phyloP scores from a whole-genome alignment of 2,888 invertebrate species.

The Leptura quadrifasciata region DNA sequence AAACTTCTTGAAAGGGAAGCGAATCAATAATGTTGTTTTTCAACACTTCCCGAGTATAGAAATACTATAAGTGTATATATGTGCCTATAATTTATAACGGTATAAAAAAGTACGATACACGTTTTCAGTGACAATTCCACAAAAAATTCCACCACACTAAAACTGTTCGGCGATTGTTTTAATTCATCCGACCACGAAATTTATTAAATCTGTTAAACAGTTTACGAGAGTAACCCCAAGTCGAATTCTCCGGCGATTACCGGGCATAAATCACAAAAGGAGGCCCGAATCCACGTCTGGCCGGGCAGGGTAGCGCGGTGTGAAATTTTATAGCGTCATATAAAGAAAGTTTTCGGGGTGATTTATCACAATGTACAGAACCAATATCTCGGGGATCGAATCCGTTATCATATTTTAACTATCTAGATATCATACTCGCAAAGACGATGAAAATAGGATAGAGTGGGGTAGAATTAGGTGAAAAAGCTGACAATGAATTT shows the following conservation, averaged over 20 bases:
- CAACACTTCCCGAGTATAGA: too few species aligned
- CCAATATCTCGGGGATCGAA: constrained; percentile 57
- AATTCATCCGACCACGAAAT: constrained; percentile 12
- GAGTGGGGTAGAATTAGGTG: not conserved
- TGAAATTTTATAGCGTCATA: constrained; percentile 66
- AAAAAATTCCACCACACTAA: too few species aligned
- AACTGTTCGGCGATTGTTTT: constrained; percentile 12
- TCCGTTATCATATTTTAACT: constrained; percentile 56
- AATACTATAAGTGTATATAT: too few species aligned
- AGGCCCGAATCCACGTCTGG: constrained; percentile 46
- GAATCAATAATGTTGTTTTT: too few species aligned
- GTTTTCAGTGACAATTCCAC: too few species aligned
- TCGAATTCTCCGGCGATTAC: constrained; percentile 50
- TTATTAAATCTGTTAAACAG: constrained; percentile 41
- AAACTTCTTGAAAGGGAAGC: too few species aligned
- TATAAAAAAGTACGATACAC: too few species aligned
- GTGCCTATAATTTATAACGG: too few species aligned
- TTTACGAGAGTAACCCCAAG: constrained; percentile 41
- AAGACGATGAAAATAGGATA: not conserved
- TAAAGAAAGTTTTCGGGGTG: constrained; percentile 60
- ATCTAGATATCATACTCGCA: constrained; percentile 48
- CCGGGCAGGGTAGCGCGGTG: constrained; percentile 57
- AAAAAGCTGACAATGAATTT: too few species aligned
- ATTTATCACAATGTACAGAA: constrained; percentile 57
- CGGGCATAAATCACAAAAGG: constrained; percentile 51